Percentiles rank a stretch among this genome's conserved stretches.
Conservation (phyloP, 2,888 invertebrate genomes). For the Hymenopus coronatus region DNA sequence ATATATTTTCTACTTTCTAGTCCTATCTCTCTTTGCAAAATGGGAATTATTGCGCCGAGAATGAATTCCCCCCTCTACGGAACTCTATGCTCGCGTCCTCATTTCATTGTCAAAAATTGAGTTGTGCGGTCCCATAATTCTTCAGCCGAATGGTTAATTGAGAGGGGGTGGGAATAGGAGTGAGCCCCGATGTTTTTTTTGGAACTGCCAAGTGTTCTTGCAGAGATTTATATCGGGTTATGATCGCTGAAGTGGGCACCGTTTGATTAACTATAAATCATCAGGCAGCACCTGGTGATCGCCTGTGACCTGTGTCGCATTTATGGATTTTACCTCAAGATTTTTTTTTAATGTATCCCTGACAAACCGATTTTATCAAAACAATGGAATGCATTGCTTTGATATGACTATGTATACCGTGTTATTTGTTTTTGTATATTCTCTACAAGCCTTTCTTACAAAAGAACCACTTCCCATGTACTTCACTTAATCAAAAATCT, state of each 20-base stretch:
- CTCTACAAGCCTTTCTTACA: too few relatives aligned
- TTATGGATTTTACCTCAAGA: too few relatives aligned
- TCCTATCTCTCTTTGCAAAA: not conserved
- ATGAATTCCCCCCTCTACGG: not conserved
- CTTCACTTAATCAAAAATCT: too few relatives aligned
- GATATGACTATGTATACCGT: too few relatives aligned
- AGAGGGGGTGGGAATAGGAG: not conserved
- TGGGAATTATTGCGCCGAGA: not conserved
- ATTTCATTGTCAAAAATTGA: slow-evolving; percentile 1
- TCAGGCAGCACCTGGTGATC: not conserved
- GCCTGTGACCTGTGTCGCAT: too few relatives aligned
- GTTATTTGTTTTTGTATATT: too few relatives aligned
- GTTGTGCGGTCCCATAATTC: not conserved
- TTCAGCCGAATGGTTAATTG: not conserved
- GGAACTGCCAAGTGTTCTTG: not conserved
- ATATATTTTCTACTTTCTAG: not conserved
- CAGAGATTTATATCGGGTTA: not conserved
- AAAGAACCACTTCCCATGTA: too few relatives aligned
- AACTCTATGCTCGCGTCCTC: not conserved
- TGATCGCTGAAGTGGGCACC: not conserved
- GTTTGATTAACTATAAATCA: not conserved
- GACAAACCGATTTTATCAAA: too few relatives aligned
- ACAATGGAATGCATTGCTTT: too few relatives aligned
- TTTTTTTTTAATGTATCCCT: too few relatives aligned
- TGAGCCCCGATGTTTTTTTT: too few relatives aligned